Base-by-base conservation (phyloP, 1,140 invertebrate species). In the Drosophila ficusphila region DNA sequence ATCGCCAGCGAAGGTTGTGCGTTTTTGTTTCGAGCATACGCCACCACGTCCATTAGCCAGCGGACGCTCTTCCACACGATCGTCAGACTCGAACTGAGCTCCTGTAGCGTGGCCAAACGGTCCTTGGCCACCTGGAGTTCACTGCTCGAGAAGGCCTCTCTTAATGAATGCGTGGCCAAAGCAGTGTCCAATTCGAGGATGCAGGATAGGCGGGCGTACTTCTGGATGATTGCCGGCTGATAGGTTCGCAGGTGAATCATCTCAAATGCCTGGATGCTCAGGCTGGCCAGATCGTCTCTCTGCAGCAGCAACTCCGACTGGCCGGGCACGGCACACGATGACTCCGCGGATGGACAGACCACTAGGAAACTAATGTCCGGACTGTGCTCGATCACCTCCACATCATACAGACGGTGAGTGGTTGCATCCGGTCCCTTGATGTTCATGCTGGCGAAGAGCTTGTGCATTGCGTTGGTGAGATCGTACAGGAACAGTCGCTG, bases 11-110 rank as follows among this genome's bases (percentile, higher is more conserved):
- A 67, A 4, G 77, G 70, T 11, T 88, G 83, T 0, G 81, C 90
- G 29, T 89, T 93, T 77, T 96, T 96, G 88, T 98, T 98, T 53
- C 98, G 93, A 1, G 98, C 97, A 89, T 97, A 98, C 0, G 96
- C 95, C 33, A 99, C 96, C 2, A 98, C 95, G 79, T 99, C 97
- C 94, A 98, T 97, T 0, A 99, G 93, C 98, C 98, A 99, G 9
- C 98, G 94, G 2, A 97, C 95, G 18, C 95, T 95, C 89, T 98
- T 98, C 98, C 98, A 99, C 1, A 97, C 95, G 0, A 93, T 90
- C 73, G 98, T 97, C 8, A 98, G 92, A 79, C 95, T 96, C 1
- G 94, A 92, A 88, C 97, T 97, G 3, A 98, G 93, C 49, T 97
- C 95, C 86, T 97, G 95, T 12, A 99, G 91, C 76, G 95, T 95